These are phyloP conservation scores for Ditylenchus dipsaci DNA, from an alignment of 1,140 invertebrate genomes.

Conservation along the genomic window DNA sequence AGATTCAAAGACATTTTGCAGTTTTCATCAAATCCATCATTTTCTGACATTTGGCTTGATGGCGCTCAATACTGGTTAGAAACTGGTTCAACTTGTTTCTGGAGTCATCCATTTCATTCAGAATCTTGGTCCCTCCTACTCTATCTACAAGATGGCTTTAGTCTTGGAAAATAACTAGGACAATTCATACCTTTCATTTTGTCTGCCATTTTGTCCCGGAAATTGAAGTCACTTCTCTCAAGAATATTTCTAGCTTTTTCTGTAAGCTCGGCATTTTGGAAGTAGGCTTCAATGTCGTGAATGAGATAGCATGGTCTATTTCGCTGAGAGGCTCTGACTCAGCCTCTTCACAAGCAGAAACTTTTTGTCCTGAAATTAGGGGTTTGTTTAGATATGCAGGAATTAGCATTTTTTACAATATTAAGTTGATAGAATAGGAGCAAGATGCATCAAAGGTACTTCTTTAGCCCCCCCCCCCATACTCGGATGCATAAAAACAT, in stretches of 20 bases:
- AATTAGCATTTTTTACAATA: too few relatives aligned
- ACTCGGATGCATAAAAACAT: too few relatives aligned
- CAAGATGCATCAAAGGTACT: too few relatives aligned
- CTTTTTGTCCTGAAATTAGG: not conserved
- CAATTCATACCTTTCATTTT: slow-evolving; percentile 32
- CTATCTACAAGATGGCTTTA: slow-evolving; percentile 31
- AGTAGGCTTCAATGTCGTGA: slow-evolving; percentile 25
- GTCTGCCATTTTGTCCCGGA: slow-evolving; percentile 24
- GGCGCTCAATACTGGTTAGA: slow-evolving; percentile 18
- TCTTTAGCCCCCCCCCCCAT: too few relatives aligned
- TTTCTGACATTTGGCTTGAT: slow-evolving; percentile 18
- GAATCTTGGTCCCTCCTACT: slow-evolving; percentile 28
- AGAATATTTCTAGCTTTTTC: slow-evolving; percentile 39
- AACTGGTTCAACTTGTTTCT: slow-evolving; percentile 32
- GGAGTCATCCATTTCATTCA: slow-evolving; percentile 34
- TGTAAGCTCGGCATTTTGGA: slow-evolving; percentile 25
- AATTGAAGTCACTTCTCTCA: slow-evolving; percentile 37
- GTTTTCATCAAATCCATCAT: slow-evolving; percentile 38
- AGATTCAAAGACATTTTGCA: slow-evolving; percentile 29
- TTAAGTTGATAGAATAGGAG: too few relatives aligned
- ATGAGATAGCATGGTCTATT: slow-evolving; percentile 17
- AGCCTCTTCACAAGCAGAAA: not conserved
- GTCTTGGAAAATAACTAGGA: not conserved
- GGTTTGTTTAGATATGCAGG: too few relatives aligned
- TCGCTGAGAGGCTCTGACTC: slow-evolving; percentile 4